Evolutionary conservation across 30 jellyfish, hydroid and myxozoan species (phyloP).

Genomic region (Haliclystus octoradiatus): DNA sequence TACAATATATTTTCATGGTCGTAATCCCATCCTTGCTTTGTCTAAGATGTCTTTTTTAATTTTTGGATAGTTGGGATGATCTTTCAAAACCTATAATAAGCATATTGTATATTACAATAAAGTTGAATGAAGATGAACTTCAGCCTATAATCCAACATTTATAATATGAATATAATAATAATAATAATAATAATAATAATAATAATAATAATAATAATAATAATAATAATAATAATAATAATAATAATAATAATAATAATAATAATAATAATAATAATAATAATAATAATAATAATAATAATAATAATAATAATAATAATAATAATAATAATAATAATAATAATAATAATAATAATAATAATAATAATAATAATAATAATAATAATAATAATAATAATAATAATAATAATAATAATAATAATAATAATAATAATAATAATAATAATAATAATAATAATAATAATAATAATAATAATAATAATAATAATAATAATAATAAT

Average conservation of each 20-base stretch:
- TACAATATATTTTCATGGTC: constrained; percentile 29
- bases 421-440: neutral
- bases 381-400: neutral
- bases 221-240: neutral
- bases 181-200: neutral
- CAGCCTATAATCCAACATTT: no score
- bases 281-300: neutral
- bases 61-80: constrained; percentile 88
- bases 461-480: constrained; percentile 1
- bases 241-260: constrained; percentile 2
- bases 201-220: neutral
- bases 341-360: neutral
- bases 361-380: neutral
- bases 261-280: neutral
- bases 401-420: neutral
- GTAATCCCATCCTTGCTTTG: constrained; percentile 71
- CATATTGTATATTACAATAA: no score
- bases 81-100: constrained; percentile 59
- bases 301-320: neutral
- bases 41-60: constrained; percentile 82
- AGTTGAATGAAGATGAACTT: no score
- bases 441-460: neutral
- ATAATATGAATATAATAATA: neutral
- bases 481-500: neutral
- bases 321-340: neutral